Evolutionary conservation across 2,888 invertebrate species (phyloP).

Genomic region (Aspidiotus destructor): DNA sequence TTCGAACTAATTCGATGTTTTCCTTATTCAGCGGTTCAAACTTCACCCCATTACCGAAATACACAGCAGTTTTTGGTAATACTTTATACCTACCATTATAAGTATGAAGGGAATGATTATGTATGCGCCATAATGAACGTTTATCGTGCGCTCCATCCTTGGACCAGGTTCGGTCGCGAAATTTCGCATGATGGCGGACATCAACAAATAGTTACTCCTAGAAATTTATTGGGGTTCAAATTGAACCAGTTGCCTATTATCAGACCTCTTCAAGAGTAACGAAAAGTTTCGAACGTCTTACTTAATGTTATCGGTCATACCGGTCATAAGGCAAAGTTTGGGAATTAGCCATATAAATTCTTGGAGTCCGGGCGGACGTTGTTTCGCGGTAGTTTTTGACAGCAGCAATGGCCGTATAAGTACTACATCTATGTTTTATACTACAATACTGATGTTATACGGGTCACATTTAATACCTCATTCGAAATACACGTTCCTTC

Average conservation of each 20-base stretch:
- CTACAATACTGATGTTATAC: too few relatives aligned
- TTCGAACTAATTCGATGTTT: too few relatives aligned
- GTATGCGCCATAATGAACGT: too few relatives aligned
- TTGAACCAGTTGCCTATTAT: too few relatives aligned
- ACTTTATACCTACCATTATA: constrained; percentile 48
- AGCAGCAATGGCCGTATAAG: constrained; percentile 79
- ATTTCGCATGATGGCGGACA: constrained; percentile 60
- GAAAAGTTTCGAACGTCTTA: constrained; percentile 8
- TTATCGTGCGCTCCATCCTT: too few relatives aligned
- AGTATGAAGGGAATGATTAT: too few relatives aligned
- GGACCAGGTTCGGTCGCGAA: constrained; percentile 60
- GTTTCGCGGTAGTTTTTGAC: constrained; percentile 55
- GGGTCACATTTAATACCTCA: too few relatives aligned
- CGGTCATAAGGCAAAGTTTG: constrained; percentile 75
- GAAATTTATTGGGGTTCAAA: too few relatives aligned
- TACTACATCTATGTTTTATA: too few relatives aligned
- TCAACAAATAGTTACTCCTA: constrained; percentile 48
- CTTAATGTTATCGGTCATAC: constrained; percentile 61
- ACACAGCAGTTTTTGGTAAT: constrained; percentile 55
- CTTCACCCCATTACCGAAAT: constrained; percentile 40
- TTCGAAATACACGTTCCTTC: too few relatives aligned
- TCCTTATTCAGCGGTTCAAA: too few relatives aligned
- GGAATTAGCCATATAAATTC: constrained; percentile 67
- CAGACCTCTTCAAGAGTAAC: too few relatives aligned
- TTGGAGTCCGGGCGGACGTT: constrained; percentile 57